These are phyloP conservation scores for Plagodis pulveraria DNA, from an alignment of 2,888 invertebrate genomes.

Conservation along the genomic window DNA sequence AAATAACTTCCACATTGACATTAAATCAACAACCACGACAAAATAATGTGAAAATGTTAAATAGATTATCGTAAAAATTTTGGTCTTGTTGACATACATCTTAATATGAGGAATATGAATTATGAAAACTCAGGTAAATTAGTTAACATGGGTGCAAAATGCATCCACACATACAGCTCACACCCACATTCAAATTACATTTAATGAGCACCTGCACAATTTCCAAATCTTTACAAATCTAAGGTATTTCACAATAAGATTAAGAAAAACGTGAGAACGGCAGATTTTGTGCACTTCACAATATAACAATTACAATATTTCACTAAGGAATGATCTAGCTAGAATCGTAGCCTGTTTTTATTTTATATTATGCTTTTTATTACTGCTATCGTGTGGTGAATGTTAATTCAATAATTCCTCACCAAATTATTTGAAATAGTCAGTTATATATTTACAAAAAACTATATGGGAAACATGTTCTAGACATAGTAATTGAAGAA, in stretches of 20 bases:
- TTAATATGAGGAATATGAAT: constrained; percentile 36
- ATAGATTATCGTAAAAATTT: constrained; percentile 28
- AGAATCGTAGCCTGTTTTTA: too few species aligned
- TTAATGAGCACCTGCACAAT: constrained; percentile 7
- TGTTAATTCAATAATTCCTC: constrained; percentile 29
- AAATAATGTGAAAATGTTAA: constrained; percentile 14
- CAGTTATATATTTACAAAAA: constrained; percentile 19
- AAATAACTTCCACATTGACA: constrained; percentile 41
- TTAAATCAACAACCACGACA: constrained; percentile 19
- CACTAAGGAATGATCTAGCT: constrained; percentile 54
- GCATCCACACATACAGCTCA: neutral
- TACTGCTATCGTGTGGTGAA: constrained; percentile 19
- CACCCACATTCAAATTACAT: constrained; percentile 6
- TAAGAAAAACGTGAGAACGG: constrained; percentile 35
- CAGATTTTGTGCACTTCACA: constrained; percentile 65
- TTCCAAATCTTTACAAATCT: constrained; percentile 13
- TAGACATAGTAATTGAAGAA: too few species aligned
- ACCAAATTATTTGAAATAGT: constrained; percentile 27
- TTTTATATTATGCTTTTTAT: constrained; percentile 29
- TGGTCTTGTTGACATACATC: constrained; percentile 36
- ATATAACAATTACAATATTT: constrained; percentile 41
- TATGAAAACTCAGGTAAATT: constrained; percentile 27
- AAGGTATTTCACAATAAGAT: constrained; percentile 20
- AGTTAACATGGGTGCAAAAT: constrained; percentile 11
- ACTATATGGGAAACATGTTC: too few species aligned